Evolutionary conservation across 2,888 invertebrate species (phyloP), one percentile per base, ranked within the genome.

Genomic region (Antheraea assamensis): DNA sequence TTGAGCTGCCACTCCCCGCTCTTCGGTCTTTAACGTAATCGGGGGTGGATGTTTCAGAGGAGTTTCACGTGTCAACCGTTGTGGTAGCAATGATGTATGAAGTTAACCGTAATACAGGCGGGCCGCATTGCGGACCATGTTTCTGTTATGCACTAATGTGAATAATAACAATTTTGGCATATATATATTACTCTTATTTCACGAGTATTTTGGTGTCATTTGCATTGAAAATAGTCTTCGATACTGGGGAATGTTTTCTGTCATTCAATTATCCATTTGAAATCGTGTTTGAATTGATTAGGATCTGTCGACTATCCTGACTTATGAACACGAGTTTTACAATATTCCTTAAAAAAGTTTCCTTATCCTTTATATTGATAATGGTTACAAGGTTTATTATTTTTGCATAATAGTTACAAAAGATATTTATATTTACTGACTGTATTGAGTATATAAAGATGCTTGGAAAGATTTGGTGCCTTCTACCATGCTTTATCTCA

Each of bases 41-140:
- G 61, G 35, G 49, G 71, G 35, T 47, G 71, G 55, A 21, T 27
- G 52, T 55, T 66, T 73, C 75, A 76, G 74, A 77, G 75, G 77
- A 78, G 78, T 75, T 80, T 75, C 73, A 75, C 74, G 77, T 79
- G 78, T 78, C 80, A 76, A 66, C 31, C 49, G 66, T 72, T 77
- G 77, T 73, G 76, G 73, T 78, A 78, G 79, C 66, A 76, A 75
- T 81, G 79, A 81, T 80, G 80, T 80, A 81, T 81, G 79, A 79
- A 80, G 80, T 79, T 78, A 80, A 76, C 77, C 75, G 78, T 76
- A 75, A 73, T 72, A 64, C 71, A 75, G 76, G 77, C 78, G 75
- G 76, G 79, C 61, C 80, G 80, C 80, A 81, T 73, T 80, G 78
- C 80, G 77, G 81, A 77, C 71, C 49, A 71, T 70, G 71, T 73